These are phyloP conservation scores for Hyposmocoma kahamanoa DNA, from an alignment of 1,140 invertebrate genomes.

Conservation along the genomic window DNA sequence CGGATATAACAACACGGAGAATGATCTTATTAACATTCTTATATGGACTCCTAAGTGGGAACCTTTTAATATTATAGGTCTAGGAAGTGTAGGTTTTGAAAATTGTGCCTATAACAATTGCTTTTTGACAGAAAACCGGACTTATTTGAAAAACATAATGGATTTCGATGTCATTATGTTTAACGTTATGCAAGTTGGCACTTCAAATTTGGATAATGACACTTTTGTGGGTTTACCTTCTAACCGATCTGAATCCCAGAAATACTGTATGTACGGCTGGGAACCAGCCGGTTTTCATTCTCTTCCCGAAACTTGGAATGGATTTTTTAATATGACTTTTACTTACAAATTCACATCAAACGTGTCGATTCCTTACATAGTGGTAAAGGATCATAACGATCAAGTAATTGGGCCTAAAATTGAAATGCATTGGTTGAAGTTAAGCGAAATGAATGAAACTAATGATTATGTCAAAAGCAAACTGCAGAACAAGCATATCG, in stretches of 20 bases:
- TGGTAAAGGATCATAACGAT: conserved; percentile 30
- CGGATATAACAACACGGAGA: no score
- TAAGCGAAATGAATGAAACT: conserved; percentile 28
- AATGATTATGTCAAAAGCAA: conserved; percentile 24
- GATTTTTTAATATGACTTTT: conserved; percentile 45
- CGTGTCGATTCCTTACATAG: conserved; percentile 26
- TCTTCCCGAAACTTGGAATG: conserved; percentile 30
- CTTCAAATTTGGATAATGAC: no score
- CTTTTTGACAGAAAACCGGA: conserved; percentile 34
- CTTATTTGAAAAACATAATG: conserved; percentile 27
- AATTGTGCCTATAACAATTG: conserved; percentile 43
- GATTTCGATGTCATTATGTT: conserved; percentile 49
- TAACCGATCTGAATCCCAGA: conserved; percentile 29
- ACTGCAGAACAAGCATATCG: conserved; percentile 31
- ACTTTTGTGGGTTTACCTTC: no score
- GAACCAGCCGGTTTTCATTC: conserved; percentile 34
- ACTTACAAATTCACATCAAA: conserved; percentile 47
- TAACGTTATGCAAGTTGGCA: conserved; percentile 46
- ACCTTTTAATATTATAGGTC: no score
- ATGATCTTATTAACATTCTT: no score
- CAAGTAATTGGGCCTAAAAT: conserved; percentile 36
- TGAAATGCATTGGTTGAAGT: conserved; percentile 35
- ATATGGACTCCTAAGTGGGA: no score
- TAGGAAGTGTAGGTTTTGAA: no score
- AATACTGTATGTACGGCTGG: conserved; percentile 35